Percentiles rank a stretch among this genome's conserved stretches.
Evolutionary conservation across 2,113 vertebrate genomes (phyloP).

Genomic region (Hyaena hyaena): DNA sequence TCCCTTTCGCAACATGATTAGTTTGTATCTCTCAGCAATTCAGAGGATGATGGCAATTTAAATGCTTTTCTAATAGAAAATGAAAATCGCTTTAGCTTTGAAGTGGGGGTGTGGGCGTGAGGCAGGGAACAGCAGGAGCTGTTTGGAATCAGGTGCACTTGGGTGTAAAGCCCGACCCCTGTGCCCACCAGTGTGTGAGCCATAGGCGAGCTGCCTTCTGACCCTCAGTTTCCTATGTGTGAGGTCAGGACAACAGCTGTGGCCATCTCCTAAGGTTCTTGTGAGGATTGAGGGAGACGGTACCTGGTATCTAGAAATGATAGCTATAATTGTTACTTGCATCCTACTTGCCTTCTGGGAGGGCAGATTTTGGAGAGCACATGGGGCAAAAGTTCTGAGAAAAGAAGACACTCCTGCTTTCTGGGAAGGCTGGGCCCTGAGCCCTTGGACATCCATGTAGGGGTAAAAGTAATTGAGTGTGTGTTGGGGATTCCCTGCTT

Average conservation of each 20-base stretch:
- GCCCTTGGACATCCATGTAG: fast-evolving
- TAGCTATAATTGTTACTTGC: neutral
- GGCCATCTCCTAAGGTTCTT: neutral
- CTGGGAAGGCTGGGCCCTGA: neutral
- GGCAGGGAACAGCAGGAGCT: neutral
- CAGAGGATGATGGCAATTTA: neutral
- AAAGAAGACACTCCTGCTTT: neutral
- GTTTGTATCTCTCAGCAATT: neutral
- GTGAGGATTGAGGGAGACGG: neutral
- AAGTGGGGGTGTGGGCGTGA: neutral
- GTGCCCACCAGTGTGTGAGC: neutral
- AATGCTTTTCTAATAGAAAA: neutral
- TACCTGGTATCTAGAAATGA: neutral
- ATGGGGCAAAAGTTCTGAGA: neutral
- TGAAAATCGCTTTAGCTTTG: slow-evolving; percentile 14
- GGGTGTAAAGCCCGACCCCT: neutral
- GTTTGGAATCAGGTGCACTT: neutral
- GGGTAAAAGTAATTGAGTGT: neutral
- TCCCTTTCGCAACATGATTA: neutral
- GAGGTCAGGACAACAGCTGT: neutral
- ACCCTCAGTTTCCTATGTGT: neutral
- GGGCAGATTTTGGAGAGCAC: neutral
- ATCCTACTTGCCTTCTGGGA: neutral
- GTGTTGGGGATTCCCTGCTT: neutral
- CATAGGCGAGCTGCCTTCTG: neutral